phyloP scores from a whole-genome alignment of 1,140 invertebrate species.

The Babylonia areolata region DNA sequence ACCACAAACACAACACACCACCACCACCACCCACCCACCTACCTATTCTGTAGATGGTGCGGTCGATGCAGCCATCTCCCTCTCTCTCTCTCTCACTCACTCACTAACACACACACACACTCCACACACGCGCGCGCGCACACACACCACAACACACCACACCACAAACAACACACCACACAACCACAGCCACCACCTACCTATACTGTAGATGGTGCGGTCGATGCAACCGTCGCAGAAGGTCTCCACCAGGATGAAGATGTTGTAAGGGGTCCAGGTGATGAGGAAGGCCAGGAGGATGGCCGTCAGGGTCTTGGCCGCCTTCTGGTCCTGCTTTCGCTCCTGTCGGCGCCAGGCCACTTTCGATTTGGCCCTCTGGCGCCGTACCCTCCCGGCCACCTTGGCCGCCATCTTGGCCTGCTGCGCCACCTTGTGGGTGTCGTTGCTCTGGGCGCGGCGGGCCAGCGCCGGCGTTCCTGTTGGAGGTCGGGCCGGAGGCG shows the following conservation, averaged over 20 bases:
- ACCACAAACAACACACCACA: too few species aligned
- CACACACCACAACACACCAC: too few species aligned
- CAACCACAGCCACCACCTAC: slow-evolving; percentile 46
- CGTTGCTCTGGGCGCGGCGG: slow-evolving; percentile 59
- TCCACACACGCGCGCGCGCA: too few species aligned
- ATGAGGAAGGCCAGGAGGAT: slow-evolving; percentile 98
- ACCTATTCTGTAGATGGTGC: too few species aligned
- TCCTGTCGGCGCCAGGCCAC: slow-evolving; percentile 86
- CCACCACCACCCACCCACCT: too few species aligned
- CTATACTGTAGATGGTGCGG: slow-evolving; percentile 60
- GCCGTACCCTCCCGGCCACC: slow-evolving; percentile 61
- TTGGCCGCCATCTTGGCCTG: slow-evolving; percentile 66
- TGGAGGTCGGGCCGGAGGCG: slow-evolving; percentile 48
- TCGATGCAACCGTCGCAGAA: slow-evolving; percentile 73
- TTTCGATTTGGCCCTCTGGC: slow-evolving; percentile 59
- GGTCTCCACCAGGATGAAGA: slow-evolving; percentile 78
- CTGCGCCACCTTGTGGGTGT: slow-evolving; percentile 64
- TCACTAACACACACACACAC: too few species aligned
- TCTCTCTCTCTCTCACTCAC: too few species aligned
- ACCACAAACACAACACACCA: too few species aligned
- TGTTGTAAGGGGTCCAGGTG: slow-evolving; percentile 99
- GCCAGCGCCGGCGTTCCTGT: slow-evolving; percentile 68
- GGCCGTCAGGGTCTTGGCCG: slow-evolving; percentile 97
- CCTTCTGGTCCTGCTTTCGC: slow-evolving; percentile 98
- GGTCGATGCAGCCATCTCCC: too few species aligned